phyloP scores from a whole-genome alignment of 2,888 invertebrate species.

The Metallyticus violacea region DNA sequence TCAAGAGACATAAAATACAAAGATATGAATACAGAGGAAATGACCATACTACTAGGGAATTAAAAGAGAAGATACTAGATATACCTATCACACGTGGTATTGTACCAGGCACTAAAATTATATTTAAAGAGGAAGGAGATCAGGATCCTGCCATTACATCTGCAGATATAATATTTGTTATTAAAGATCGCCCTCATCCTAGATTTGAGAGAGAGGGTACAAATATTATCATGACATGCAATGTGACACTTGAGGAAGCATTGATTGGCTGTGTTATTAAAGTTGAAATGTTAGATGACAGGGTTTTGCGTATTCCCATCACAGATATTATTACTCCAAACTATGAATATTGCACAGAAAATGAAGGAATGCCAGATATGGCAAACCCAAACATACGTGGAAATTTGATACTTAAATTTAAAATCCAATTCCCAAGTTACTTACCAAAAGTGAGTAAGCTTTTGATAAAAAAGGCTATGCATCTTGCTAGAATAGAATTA shows the following conservation, averaged over 20 bases:
- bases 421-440: slow-evolving; percentile 56
- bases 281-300: slow-evolving; percentile 67
- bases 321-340: slow-evolving; percentile 68
- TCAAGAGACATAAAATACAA: slow-evolving; percentile 82
- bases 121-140: slow-evolving; percentile 77
- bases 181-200: slow-evolving; percentile 68
- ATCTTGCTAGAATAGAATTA: slow-evolving; percentile 16
- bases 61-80: slow-evolving; percentile 68
- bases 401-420: slow-evolving; percentile 66
- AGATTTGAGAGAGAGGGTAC: slow-evolving; percentile 63
- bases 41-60: slow-evolving; percentile 58
- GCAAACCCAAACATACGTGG: slow-evolving; percentile 62
- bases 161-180: slow-evolving; percentile 73
- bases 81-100: slow-evolving; percentile 74
- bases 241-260: slow-evolving; percentile 66
- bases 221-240: slow-evolving; percentile 61
- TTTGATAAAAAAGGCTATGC: slow-evolving; percentile 36
- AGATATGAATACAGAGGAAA: slow-evolving; percentile 65
- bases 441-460: slow-evolving; percentile 51
- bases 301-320: slow-evolving; percentile 64
- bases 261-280: slow-evolving; percentile 65
- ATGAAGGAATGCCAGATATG: slow-evolving; percentile 71
- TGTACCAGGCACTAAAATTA: slow-evolving; percentile 66
- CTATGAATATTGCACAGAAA: slow-evolving; percentile 65
- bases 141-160: slow-evolving; percentile 70